phyloP scores from a whole-genome alignment of 2,888 invertebrate genomes.

The Hemicrepidius hirtus region DNA sequence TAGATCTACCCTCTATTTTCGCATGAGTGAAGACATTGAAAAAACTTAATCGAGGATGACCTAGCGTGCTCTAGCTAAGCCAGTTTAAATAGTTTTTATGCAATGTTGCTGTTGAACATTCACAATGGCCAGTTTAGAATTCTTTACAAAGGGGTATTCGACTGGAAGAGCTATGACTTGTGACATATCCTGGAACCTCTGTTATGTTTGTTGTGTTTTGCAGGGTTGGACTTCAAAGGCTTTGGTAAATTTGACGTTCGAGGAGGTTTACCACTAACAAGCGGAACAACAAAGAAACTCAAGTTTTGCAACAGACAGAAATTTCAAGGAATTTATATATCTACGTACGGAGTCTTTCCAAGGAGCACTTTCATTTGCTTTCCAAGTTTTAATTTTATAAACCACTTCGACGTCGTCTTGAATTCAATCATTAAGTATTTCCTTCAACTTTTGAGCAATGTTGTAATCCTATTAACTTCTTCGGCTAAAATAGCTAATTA shows the following conservation, averaged over 20 bases:
- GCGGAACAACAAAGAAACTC: constrained; percentile 5
- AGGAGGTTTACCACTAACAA: constrained; percentile 27
- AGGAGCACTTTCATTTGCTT: too few relatives aligned
- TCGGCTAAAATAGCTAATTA: neutral
- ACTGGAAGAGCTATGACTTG: constrained; percentile 42
- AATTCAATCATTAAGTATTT: too few relatives aligned
- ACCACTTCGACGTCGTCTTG: too few relatives aligned
- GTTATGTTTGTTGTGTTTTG: constrained; percentile 36
- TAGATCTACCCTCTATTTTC: constrained; percentile 52
- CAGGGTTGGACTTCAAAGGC: constrained; percentile 36
- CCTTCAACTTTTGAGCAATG: too few relatives aligned
- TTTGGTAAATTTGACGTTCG: constrained; percentile 33
- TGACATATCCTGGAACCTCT: constrained; percentile 29
- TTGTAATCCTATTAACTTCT: neutral
- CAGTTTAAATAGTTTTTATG: constrained; percentile 54
- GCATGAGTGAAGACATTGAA: constrained; percentile 51
- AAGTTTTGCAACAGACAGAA: constrained; percentile 10
- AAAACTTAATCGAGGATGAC: constrained; percentile 49
- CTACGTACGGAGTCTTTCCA: too few relatives aligned
- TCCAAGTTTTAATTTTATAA: too few relatives aligned
- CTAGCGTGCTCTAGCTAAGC: constrained; percentile 47
- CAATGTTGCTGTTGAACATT: constrained; percentile 44
- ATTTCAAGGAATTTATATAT: neutral
- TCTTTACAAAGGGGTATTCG: constrained; percentile 47
- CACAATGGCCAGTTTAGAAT: constrained; percentile 43